Percentiles rank a stretch among this genome's conserved stretches.
Conservation (phyloP, 30 jellyfish, hydroid and myxozoan species). For the Mastigias papua region DNA sequence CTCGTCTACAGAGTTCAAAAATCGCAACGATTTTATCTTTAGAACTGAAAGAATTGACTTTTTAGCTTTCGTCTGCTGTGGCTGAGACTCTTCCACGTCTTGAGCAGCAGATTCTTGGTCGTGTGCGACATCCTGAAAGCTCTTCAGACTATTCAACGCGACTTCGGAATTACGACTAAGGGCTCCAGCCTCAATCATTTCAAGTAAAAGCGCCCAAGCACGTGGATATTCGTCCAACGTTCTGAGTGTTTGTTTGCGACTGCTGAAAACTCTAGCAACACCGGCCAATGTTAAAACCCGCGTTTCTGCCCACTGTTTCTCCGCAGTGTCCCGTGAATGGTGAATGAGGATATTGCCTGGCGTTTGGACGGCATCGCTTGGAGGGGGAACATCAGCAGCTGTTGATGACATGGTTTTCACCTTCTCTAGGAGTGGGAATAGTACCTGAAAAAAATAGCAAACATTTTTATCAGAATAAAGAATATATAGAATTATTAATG, state of each 20-base stretch:
- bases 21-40: constrained; percentile 57
- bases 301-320: constrained; percentile 99
- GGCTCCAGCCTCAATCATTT: constrained; percentile 92
- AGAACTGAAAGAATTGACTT: constrained; percentile 20
- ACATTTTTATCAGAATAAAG: too few relatives aligned
- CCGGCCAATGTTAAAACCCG: constrained; percentile 95
- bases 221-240: constrained; percentile 88
- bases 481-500: too few relatives aligned
- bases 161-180: constrained; percentile 90
- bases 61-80: constrained; percentile 7
- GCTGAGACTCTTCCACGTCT: constrained; percentile 4
- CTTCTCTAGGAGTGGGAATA: constrained; percentile 86
- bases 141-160: constrained; percentile 89
- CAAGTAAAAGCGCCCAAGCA: constrained; percentile 96
- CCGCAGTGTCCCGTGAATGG: constrained; percentile 98
- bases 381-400: constrained; percentile 99
- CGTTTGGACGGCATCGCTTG: constrained; percentile 82
- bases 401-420: constrained; percentile 95
- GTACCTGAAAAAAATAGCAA: constrained; percentile 76
- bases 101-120: constrained; percentile 59
- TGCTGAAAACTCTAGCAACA: constrained; percentile 92
- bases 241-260: constrained; percentile 69
- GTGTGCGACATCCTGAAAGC: constrained; percentile 93
- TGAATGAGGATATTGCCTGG: constrained; percentile 95
- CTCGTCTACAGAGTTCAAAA: constrained; percentile 62